Evolutionary conservation across 2,797 vertebrate species (phyloP), one percentile per base, ranked within the genome.

Genomic region (Labeo calbasu): DNA sequence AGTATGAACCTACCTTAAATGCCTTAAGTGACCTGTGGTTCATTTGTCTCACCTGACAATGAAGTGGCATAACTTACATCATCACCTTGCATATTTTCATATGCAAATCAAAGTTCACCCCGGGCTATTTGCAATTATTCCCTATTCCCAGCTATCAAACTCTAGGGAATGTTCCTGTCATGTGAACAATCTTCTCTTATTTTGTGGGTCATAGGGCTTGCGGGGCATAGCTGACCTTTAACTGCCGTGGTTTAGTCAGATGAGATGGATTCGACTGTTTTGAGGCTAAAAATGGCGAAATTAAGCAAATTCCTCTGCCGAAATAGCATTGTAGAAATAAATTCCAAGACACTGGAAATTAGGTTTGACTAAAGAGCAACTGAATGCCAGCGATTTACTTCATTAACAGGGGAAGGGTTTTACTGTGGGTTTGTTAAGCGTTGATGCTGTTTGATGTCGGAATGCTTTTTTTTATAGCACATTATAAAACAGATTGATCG

Each of bases 161-260:
- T 3, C 40, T 23, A 93, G 87, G 92, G 88, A 89, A 87, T 89
- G 85, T 46, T 87, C 81, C 77, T 89, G 88, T 92, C 91, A 91
- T 91, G 90, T 89, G 90, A 73, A 83, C 59, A 84, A 89, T 79
- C 92, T 90, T 89, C 36, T 88, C 2, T 48, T 61, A 70, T 23
- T n/a, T 17, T 40, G 70, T 84, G 84, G 50, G 65, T 68, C 63
- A 80, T 86, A 81, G 81, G 36, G 48, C 82, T 51, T 63, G 70
- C 72, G 55, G 77, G 82, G 66, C 69, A 68, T 36, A 71, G 75
- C 48, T 85, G 85, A 88, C 85, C 86, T 91, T 85, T 89, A 83
- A 87, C 84, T 87, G 77, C 81, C 66, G 86, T 68, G 40, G 46
- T 88, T 73, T 77, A 65, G 59, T 82, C 78, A 78, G 84, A 84